Percentiles rank a stretch among this genome's conserved stretches.
These are phyloP conservation scores for Nebria brevicollis DNA, from an alignment of 2,888 invertebrate species.

Conservation along the genomic window DNA sequence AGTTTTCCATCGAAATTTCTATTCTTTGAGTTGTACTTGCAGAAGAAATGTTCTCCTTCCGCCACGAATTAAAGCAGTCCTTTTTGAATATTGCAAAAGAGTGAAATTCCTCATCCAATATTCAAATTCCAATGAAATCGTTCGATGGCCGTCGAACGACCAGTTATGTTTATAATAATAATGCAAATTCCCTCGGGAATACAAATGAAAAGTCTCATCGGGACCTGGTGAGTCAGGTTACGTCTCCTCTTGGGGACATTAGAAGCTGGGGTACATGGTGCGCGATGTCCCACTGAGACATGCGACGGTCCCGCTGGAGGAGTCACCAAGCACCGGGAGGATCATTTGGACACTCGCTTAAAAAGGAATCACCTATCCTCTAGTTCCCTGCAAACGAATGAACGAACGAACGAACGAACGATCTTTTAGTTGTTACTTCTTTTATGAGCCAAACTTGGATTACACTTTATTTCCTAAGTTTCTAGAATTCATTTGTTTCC, in stretches of 20 bases:
- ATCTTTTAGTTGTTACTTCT: not conserved
- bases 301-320: constrained; percentile 26
- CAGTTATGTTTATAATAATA: constrained; percentile 43
- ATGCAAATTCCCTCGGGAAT: constrained; percentile 46
- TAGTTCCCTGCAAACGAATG: not conserved
- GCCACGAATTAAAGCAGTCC: too few relatives aligned
- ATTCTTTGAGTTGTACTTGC: too few relatives aligned
- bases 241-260: constrained; percentile 46
- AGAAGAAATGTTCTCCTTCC: too few relatives aligned
- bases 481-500: not conserved
- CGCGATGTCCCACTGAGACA: constrained; percentile 29
- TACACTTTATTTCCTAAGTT: not conserved
- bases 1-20: too few relatives aligned
- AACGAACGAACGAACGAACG: not conserved
- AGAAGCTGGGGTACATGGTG: constrained; percentile 22
- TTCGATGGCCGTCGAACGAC: constrained; percentile 6
- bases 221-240: constrained; percentile 37
- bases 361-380: constrained; percentile 6
- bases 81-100: not conserved
- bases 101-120: not conserved
- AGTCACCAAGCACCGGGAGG: constrained; percentile 12
- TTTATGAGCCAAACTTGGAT: not conserved
- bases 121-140: not conserved
- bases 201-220: constrained; percentile 46
- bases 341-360: not conserved